These are phyloP conservation scores for Lathamus discolor DNA, from an alignment of 2,113 vertebrate genomes.

Conservation along the genomic window DNA sequence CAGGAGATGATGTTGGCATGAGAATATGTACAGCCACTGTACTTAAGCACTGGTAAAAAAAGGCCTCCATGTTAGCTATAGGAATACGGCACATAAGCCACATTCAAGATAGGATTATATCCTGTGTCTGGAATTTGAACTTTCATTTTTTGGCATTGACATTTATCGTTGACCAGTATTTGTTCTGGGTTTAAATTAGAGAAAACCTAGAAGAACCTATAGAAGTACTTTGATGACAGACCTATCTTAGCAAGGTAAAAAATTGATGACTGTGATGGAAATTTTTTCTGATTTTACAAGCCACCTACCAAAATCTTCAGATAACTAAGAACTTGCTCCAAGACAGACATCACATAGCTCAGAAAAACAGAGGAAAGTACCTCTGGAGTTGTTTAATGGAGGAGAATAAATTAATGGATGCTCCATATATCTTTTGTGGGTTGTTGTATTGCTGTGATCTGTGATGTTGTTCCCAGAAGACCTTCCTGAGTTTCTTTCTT, in stretches of 20 bases:
- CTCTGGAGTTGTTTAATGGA: not conserved
- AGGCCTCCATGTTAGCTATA: not conserved
- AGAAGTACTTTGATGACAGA: not conserved
- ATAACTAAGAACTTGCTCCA: not conserved
- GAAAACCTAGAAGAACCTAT: not conserved
- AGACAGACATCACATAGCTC: not conserved
- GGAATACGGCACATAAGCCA: not conserved
- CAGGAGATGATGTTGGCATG: constrained; percentile 3
- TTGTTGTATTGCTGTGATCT: not conserved
- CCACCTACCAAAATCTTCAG: not conserved
- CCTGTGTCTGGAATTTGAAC: not conserved
- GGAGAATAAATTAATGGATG: not conserved
- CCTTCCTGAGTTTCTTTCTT: not conserved
- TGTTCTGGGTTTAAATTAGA: not conserved
- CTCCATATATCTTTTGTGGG: not conserved
- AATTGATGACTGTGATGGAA: not conserved
- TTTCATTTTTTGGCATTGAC: not conserved
- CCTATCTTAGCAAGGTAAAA: not conserved
- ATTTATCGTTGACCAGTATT: not conserved
- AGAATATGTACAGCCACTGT: not conserved
- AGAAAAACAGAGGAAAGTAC: not conserved
- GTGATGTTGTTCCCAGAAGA: not conserved
- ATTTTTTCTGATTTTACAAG: not conserved
- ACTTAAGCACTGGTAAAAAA: not conserved
- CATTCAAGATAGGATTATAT: not conserved